Evolutionary conservation across 2,888 invertebrate genomes (phyloP).

Genomic region (Sympetrum striolatum): DNA sequence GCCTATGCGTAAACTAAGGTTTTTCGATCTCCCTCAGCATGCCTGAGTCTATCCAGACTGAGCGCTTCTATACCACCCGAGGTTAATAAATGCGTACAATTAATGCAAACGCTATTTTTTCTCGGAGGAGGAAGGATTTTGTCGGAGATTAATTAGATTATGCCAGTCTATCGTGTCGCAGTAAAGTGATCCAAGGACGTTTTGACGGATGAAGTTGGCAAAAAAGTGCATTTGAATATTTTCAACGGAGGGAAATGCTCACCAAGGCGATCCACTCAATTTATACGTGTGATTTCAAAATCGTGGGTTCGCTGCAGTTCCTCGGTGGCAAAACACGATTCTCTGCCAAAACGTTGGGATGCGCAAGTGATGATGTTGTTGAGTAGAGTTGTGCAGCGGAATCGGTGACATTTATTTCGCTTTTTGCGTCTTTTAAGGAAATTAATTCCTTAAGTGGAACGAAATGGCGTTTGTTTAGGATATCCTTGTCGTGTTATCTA

Average conservation of each 20-base stretch:
- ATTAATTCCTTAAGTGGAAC: no score
- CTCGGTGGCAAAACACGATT: no score
- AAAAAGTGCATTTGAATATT: not conserved
- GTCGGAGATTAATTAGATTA: conserved; percentile 15
- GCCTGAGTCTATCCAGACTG: not conserved
- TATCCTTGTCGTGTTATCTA: no score
- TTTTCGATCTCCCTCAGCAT: no score
- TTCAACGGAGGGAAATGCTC: not conserved
- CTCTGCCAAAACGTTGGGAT: no score
- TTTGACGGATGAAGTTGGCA: not conserved
- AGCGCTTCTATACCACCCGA: not conserved
- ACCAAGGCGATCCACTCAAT: not conserved
- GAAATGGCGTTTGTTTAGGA: no score
- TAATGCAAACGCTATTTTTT: not conserved
- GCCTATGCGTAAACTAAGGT: not conserved
- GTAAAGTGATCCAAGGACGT: not conserved
- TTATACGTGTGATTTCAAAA: no score
- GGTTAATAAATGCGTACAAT: not conserved
- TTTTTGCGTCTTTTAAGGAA: no score
- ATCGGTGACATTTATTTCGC: no score
- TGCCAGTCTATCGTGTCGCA: conserved; percentile 3
- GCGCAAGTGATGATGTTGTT: no score
- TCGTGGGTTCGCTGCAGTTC: no score
- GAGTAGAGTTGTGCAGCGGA: no score
- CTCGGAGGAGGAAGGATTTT: not conserved